A percentile compares a stretch with the other conserved stretches of the same genome.
phyloP scores from a whole-genome alignment of 53 echinoderm and acorn worm genomes.

The Paelopatides confundens region DNA sequence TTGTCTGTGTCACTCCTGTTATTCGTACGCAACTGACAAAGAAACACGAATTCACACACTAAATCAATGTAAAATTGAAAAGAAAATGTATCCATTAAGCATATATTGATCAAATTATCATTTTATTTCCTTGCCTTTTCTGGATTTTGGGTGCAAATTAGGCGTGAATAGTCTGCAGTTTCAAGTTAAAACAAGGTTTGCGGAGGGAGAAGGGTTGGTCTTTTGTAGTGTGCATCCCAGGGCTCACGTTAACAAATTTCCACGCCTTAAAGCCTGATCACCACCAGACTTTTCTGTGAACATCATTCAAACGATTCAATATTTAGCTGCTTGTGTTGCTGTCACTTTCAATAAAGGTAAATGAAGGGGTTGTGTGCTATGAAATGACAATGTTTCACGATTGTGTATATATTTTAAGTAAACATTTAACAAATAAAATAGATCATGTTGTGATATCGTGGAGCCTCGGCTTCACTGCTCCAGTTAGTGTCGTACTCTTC shows the following conservation, averaged over 20 bases:
- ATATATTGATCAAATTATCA: neutral
- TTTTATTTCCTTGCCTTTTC: neutral
- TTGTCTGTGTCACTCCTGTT: neutral
- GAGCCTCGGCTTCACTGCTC: neutral
- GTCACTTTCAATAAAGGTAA: neutral
- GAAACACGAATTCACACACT: neutral
- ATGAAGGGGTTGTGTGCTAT: neutral
- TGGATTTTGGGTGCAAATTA: neutral
- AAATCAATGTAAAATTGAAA: neutral
- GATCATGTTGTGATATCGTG: neutral
- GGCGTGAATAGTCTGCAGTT: too few relatives aligned
- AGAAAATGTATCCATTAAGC: neutral
- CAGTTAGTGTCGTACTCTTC: too few relatives aligned
- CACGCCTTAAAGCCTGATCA: constrained; percentile 13
- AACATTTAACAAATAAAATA: neutral
- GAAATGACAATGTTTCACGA: neutral
- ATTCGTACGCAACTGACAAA: constrained; percentile 16
- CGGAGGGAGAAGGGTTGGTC: constrained; percentile 43
- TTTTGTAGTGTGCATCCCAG: constrained; percentile 38
- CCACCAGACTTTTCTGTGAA: neutral
- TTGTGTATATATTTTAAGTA: neutral
- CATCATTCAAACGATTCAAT: neutral
- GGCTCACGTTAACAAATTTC: constrained; percentile 26
- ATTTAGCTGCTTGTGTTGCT: neutral
- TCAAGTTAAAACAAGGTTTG: neutral